Evolutionary conservation across 2,113 vertebrate genomes (phyloP), one percentile per base, ranked within the genome.

Genomic region (Neofelis nebulosa): DNA sequence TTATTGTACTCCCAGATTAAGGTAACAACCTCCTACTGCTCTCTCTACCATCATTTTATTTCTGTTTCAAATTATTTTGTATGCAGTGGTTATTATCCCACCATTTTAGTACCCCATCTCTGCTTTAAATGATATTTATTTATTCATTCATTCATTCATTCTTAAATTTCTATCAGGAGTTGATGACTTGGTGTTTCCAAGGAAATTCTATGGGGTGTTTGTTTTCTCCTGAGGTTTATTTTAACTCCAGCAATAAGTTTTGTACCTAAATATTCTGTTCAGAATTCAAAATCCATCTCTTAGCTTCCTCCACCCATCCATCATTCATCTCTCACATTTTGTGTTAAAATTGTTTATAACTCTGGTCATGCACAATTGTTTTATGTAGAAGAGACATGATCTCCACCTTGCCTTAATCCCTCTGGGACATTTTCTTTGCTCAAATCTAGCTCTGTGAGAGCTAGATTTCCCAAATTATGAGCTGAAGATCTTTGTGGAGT

Each of bases 171-270:
- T 85, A 4, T 76, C 61, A 41, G 38, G 57, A 73, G 16, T 61
- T 83, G 76, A 21, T 73, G 90, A 68, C 2, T 83, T 63, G 25
- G 19, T 61, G 92, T 82, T 78, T 65, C 18, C 8, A 86, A 85
- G 41, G 7, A 23, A 36, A 69, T 68, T 82, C 10, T 48, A 73
- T 41, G 61, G 45, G 3, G 3, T 79, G 13, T 89, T 81, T 57
- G 36, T 94, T 91, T 97, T 96, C 23, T 91, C 23, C 45, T 25
- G 15, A 61, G 14, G 86, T 85, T 92, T 38, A 36, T 73, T 88
- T 84, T 78, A 29, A 71, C 23, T 63, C 12, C 10, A 82, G 8
- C 31, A 65, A 27, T 91, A 82, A 12, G 33, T 89, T 13, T 63
- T 71, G 21, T 82, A 81, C 9, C 31, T 76, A 76, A 23, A 7